Evolutionary conservation across 2,113 vertebrate species (phyloP), one percentile per base, ranked within the genome.

Genomic region (Sceloporus undulatus): DNA sequence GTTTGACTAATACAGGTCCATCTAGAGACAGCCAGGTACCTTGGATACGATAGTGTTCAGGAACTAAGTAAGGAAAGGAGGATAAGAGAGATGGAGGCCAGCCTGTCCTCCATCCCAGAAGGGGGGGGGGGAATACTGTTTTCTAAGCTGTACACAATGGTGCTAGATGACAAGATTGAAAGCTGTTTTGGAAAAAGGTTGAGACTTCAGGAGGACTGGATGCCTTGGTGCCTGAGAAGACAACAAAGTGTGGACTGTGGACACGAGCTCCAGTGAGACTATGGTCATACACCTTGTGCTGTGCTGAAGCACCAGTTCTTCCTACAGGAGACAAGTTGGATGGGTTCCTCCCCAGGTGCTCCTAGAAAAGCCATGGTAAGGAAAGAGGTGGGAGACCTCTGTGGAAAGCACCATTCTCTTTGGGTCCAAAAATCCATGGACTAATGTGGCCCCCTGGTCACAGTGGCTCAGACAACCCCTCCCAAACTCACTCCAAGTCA

Each of bases 321-420:
- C 0, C 0, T 23, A 3, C 70, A 9, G 27, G 16, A 42, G 1
- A 2, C 3, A 1, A 68, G 34, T 85, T 73, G 56, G 76, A 27
- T 91, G 70, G 1, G 0, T 80, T 85, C 84, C 87, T 83, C 87
- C 79, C 77, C 29, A 14, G 85, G 80, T 92, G 48, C 91, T 90
- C 89, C 91, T 79, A 2, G 83, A 90, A 87, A 78, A 90, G 77
- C 70, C 82, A 88, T 11, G 0, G 79, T 70, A 48, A 74, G 87
- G 93, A 93, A 94, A 92, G 91, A 94, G 95, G 95, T 95, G 88
- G 19, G 79, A 79, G 38, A 48, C 92, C 94, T 94, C 94, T 92
- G 76, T 88, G 92, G 92, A 91, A 96, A 97, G 96, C 96, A 97
- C 96, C 96, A 92, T 95, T 96, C 93, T 96, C 95, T 96, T 90